Evolutionary conservation across 1,140 invertebrate species (phyloP).

Genomic region (Magallana ariakensis): DNA sequence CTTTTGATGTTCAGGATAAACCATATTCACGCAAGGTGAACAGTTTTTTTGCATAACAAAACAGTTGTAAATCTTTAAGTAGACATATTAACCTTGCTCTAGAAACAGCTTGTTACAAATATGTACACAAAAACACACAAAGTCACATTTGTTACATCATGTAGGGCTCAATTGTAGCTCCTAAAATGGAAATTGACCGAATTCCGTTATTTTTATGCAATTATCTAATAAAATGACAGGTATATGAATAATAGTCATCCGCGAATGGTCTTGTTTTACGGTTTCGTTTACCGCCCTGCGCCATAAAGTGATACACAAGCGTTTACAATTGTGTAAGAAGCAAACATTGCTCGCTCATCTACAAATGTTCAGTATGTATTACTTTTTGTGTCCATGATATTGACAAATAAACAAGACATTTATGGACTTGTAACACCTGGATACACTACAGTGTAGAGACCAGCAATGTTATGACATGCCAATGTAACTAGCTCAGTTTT

Average conservation of each 20-base stretch:
- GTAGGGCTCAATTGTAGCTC: neutral
- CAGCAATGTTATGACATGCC: neutral
- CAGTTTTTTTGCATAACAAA: neutral
- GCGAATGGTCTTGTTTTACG: neutral
- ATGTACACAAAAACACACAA: neutral
- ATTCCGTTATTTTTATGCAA: constrained; percentile 15
- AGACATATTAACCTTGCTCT: no score
- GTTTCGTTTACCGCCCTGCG: constrained; percentile 10
- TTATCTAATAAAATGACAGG: constrained; percentile 23
- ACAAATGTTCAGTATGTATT: neutral
- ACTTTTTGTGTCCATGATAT: neutral
- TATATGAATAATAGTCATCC: neutral
- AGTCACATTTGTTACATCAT: neutral
- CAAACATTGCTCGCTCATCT: constrained; percentile 25
- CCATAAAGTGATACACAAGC: constrained; percentile 1
- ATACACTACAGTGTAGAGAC: neutral
- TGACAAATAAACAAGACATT: constrained; percentile 34
- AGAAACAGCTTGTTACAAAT: neutral
- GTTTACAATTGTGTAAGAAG: constrained; percentile 19
- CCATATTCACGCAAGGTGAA: neutral
- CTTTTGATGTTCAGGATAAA: neutral
- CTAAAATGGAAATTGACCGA: constrained; percentile 17
- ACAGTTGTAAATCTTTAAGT: neutral
- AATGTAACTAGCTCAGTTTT: no score
- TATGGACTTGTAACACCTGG: constrained; percentile 11